Evolutionary conservation across 2,888 invertebrate genomes (phyloP), one percentile per base, ranked within the genome.

Genomic region (Xiphydria camelus): DNA sequence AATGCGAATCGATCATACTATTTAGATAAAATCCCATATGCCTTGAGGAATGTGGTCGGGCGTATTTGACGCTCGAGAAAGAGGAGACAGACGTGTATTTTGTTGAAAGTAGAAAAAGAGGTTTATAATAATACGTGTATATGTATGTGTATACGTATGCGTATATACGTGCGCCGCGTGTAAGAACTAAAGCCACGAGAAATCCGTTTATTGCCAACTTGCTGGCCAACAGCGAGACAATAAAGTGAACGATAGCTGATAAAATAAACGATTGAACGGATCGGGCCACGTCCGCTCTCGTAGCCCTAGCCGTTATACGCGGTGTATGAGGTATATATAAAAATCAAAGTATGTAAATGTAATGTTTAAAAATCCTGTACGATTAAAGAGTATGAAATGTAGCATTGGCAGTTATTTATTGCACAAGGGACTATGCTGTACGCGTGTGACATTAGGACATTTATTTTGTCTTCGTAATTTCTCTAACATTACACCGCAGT

Each of bases 81-180:
- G 34, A 7, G 14, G 34, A 17, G 34, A 33, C 51, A 51, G 48
- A 51, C 53, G 38, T 34, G 48, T 51, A 48, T 53, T 50, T 53
- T 51, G 53, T 53, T 53, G 51, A 53, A 45, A 46, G 33, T 51
- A 37, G 41, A 48, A 31, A 43, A 42, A 47, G 41, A 42, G 38
- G 47, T 53, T 53, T 51, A 45, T 48, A 46, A 42, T 45, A 33
- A 37, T 4, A 36, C 9, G n/a, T 14, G 10, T 6, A 45, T 26
- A 39, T 21, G 17, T 36, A 55, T 37, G 36, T 49, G 45, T 43
- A 46, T 41, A 49, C 37, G 34, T 46, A 32, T 35, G 26, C 44
- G 33, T 38, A 36, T 29, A 41, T 41, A 40, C n/a, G n/a, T n/a
- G n/a, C n/a, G n/a, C n/a, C n/a, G n/a, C n/a, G n/a, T n/a, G n/a